Evolutionary conservation across 2,797 vertebrate species (phyloP).

Genomic region (Pseudotriccus pelzelni): DNA sequence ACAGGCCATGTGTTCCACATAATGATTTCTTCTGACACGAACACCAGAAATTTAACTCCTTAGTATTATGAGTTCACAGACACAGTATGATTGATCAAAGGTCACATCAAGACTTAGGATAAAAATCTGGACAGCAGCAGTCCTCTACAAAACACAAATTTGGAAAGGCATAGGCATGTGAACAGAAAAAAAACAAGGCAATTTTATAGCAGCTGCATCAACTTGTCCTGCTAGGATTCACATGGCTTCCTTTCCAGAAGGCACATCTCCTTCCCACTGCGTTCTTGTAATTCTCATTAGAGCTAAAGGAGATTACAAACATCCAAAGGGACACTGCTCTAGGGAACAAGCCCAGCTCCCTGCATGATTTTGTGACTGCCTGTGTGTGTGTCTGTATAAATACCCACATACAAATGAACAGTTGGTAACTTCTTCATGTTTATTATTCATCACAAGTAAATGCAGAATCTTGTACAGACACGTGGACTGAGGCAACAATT

Average conservation of each 20-base stretch:
- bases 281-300: background rate
- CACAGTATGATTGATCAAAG: background rate
- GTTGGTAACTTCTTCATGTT: background rate
- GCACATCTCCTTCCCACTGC: background rate
- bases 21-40: background rate
- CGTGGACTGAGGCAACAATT: background rate
- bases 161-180: background rate
- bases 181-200: background rate
- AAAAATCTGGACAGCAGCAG: background rate
- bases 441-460: background rate
- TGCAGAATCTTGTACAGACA: background rate
- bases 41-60: background rate
- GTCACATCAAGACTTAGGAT: background rate
- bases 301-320: background rate
- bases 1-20: background rate
- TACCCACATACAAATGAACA: background rate
- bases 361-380: background rate
- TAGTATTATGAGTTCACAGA: background rate
- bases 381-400: background rate
- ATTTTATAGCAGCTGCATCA: background rate
- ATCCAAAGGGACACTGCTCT: background rate
- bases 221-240: slow-evolving; percentile 11
- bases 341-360: background rate
- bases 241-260: background rate
- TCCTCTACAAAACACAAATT: background rate